A percentile compares a stretch with the other conserved stretches of the same genome.
Conservation (phyloP, 1,140 invertebrate species). For the Drosophila pruinosa region DNA sequence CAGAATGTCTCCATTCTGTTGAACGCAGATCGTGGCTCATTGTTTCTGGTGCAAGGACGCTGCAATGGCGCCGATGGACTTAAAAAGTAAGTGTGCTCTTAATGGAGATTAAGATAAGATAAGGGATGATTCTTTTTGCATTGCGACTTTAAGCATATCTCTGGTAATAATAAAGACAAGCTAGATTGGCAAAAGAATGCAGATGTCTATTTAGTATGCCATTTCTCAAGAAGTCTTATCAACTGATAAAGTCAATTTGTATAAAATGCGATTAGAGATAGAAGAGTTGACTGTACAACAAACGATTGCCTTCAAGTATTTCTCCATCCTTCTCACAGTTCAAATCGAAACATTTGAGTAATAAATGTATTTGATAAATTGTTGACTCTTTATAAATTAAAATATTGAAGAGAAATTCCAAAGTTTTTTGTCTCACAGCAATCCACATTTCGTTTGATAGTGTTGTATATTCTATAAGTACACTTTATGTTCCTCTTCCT, state of each 20-base stretch:
- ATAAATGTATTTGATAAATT: neutral
- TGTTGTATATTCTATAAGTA: too few relatives aligned
- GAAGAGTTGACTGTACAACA: neutral
- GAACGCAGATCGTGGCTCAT: constrained; percentile 95
- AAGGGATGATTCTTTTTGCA: neutral
- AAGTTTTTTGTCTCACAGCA: too few relatives aligned
- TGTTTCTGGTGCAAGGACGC: constrained; percentile 95
- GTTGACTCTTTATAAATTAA: too few relatives aligned
- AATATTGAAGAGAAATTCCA: too few relatives aligned
- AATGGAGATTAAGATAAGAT: neutral
- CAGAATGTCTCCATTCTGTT: constrained; percentile 96
- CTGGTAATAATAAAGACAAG: too few relatives aligned
- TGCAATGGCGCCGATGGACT: constrained; percentile 82
- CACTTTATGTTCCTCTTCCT: too few relatives aligned
- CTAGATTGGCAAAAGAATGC: neutral
- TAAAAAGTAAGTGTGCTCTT: constrained; percentile 72
- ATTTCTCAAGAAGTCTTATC: neutral
- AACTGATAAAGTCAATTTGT: neutral
- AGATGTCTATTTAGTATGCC: neutral
- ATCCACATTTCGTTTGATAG: too few relatives aligned
- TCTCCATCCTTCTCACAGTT: too few relatives aligned
- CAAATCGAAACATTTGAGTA: neutral
- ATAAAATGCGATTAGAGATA: neutral
- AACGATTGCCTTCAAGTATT: neutral
- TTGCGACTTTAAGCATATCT: neutral